Base-by-base conservation (phyloP, 2,888 invertebrate species). In the Microctonus hyperodae region DNA sequence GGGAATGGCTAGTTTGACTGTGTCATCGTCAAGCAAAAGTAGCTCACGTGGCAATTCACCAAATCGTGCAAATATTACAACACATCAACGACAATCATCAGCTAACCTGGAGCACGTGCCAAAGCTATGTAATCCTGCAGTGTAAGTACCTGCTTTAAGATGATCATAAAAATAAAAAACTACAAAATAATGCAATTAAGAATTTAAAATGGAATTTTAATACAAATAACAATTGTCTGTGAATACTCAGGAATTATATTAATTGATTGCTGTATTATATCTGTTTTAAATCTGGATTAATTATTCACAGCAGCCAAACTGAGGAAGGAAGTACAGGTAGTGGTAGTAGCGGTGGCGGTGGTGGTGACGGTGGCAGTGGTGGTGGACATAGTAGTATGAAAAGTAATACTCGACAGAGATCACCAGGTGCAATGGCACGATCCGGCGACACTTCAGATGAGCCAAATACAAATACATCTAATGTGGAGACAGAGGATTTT, bases 1-100 rank as follows among this genome's bases (percentile, higher is more conserved):
- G 69, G 81, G 80, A 75, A 83, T 83, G 83, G 83, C 82, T 80
- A 83, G 79, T 76, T 78, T 83, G 83, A 81, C 79, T 70, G 79
- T 83, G 60, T 75, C 76, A 61, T 68, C 82, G 37, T 81, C 83
- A 72, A 82, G 81, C 75, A 83, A 82, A 69, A 81, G 76, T 74
- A 82, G 81, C 74, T 83, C 83, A 6, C 79, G 83, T 51, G 83
- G 83, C 71, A 72, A 81, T 70, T 83, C 83, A 65, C 83, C 83
- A 28, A 83, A 74, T 71, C 78, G 83, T 77, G 76, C 74, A 69
- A 79, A 74, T 66, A 71, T 75, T 61, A 67, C 73, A 59, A 75
- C 71, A n/a, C 76, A 77, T 64, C 72, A 70, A 40, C 78, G 79
- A 64, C 79, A 76, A 56, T 69, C 73, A 56, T 68, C 78, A 59